Evolutionary conservation across 64 coral and sea anemone genomes (phyloP), one percentile per base, ranked within the genome.

Genomic region (Porites lutea): DNA sequence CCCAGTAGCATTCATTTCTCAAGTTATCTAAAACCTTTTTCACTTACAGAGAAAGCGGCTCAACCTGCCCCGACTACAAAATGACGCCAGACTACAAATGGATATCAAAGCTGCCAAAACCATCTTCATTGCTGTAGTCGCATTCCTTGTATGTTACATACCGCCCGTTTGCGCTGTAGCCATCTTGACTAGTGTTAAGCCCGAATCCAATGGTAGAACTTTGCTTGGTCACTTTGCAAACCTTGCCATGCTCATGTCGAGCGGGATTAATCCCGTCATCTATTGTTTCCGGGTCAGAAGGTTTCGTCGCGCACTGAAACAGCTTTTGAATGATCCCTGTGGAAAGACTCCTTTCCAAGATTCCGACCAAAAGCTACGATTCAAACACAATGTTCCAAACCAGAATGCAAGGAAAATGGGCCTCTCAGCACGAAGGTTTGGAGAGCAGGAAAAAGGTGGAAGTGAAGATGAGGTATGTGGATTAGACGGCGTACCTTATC

Each of bases 221-320:
- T 87, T 49, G 83, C 46, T 23, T 52, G 23, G 5, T 4, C 72
- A 5, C 50, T 46, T 64, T 13, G 53, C 5, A 1, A 15, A 71
- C 49, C 43, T 52, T 49, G 72, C 10, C 8, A 10, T 64, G 6
- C 23, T 37, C 6, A 23, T 87, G 2, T 60, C 77, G 4, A 74
- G 71, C 13, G 77, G 57, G 58, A 79, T 60, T 8, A 79, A 79
- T 37, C 57, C 57, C 27, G 14, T 59, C 3, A 87, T 87, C 67
- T 72, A 72, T 27, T 54, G 20, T 27, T 67, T 57, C 21, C 18
- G 83, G 14, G 23, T 66, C 64, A 87, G 65, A 23, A 87, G 83
- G 43, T 87, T 87, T 44, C 65, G 66, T 27, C 20, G 10, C 9
- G 83, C 83, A 23, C 20, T 87, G n/a, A 72, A 72, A 53, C 66